Evolutionary conservation across 2,888 invertebrate species (phyloP).

Genomic region (Cepaea hortensis): DNA sequence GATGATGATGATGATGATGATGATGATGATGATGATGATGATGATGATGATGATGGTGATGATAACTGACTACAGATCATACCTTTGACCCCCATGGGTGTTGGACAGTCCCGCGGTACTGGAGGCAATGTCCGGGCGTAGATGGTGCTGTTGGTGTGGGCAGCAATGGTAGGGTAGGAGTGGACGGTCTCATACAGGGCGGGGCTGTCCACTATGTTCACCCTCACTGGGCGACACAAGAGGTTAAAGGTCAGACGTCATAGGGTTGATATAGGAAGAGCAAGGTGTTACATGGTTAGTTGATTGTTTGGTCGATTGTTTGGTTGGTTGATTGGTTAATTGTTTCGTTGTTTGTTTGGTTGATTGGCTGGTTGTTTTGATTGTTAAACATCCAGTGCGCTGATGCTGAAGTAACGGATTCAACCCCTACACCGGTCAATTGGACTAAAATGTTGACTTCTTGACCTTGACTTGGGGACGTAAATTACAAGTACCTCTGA

Average conservation of each 20-base stretch:
- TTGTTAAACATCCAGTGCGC: too few relatives aligned
- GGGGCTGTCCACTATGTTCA: constrained; percentile 71
- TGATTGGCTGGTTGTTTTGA: too few relatives aligned
- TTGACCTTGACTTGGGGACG: too few relatives aligned
- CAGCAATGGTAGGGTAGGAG: constrained; percentile 73
- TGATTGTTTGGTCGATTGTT: too few relatives aligned
- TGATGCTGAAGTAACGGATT: too few relatives aligned
- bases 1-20: too few relatives aligned
- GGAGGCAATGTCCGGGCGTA: constrained; percentile 75
- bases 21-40: constrained; percentile 55
- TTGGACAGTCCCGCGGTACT: constrained; percentile 75
- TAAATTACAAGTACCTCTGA: too few relatives aligned
- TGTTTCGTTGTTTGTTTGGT: background rate
- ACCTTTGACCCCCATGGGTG: constrained; percentile 76
- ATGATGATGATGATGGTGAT: background rate
- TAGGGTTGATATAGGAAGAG: too few relatives aligned
- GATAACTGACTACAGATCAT: constrained; percentile 28
- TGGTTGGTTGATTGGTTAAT: background rate
- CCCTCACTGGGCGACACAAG: constrained; percentile 1
- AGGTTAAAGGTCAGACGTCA: too few relatives aligned
- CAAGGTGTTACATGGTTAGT: too few relatives aligned
- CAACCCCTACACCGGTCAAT: too few relatives aligned
- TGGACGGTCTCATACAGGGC: constrained; percentile 72
- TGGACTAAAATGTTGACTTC: too few relatives aligned
- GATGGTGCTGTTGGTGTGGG: constrained; percentile 71